Evolutionary conservation across 2,888 invertebrate genomes (phyloP), one percentile per base, ranked within the genome.

Genomic region (Epinotia nisella): DNA sequence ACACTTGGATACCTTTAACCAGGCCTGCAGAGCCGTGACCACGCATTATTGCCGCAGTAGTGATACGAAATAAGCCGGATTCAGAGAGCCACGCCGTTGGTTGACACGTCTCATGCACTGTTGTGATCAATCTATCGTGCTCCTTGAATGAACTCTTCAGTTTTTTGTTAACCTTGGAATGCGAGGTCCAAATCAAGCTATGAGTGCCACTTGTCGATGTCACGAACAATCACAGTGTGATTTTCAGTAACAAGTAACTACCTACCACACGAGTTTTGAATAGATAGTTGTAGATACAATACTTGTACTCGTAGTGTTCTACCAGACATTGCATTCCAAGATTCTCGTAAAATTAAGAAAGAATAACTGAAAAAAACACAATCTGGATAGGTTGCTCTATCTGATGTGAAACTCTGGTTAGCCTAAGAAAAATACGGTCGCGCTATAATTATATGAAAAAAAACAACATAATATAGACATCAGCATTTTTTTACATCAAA

Each of bases 71-170:
- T 85, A 83, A 86, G 84, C 82, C 83, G 79, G 82, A 86, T 87
- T 79, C 80, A 75, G 73, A 76, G 87, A 76, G 85, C 87, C 77
- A 51, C 55, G 70, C 71, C 73, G 69, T 77, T 87, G 87, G 85
- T 81, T 75, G 75, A 75, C 76, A 49, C 21, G 78, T 76, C 71
- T 66, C 76, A 78, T 80, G 81, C 84, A 89, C 87, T 88, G 87
- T 88, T 84, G 82, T 80, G 82, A 79, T 78, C 84, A 83, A 82
- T 82, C 82, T 81, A 73, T 68, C 73, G 77, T 77, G 87, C 87
- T 89, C 83, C 90, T 90, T 88, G 84, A 90, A 88, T 83, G 80
- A 85, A 79, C 87, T 87, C 88, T 91, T 87, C 81, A 85, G 87
- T 90, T 89, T 89, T 90, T 84, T 81, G 82, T 84, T 82, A 80